A percentile compares a stretch with the other conserved stretches of the same genome.
These are phyloP conservation scores for Pyrocoelia pectoralis DNA, from an alignment of 2,888 invertebrate genomes.

Conservation along the genomic window DNA sequence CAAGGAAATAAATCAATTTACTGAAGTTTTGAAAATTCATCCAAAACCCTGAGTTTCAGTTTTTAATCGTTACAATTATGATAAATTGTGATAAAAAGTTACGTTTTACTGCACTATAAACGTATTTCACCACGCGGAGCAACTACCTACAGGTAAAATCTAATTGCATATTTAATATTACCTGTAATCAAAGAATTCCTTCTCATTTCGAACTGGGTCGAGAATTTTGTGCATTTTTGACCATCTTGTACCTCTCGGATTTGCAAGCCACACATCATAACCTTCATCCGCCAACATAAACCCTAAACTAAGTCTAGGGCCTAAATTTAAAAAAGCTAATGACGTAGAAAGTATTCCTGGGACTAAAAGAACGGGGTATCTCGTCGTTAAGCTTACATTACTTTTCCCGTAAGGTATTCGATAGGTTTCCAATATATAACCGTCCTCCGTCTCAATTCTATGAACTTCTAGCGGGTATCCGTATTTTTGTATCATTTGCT, in stretches of 20 bases:
- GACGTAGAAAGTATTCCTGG: constrained; percentile 80
- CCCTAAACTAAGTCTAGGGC: constrained; percentile 65
- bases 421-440: constrained; percentile 58
- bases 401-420: constrained; percentile 50
- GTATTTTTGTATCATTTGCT: constrained; percentile 54
- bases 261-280: constrained; percentile 68
- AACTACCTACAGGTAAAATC: too few relatives aligned
- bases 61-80: too few relatives aligned
- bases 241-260: constrained; percentile 67
- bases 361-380: constrained; percentile 70
- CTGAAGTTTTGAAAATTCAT: too few relatives aligned
- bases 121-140: too few relatives aligned
- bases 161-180: too few relatives aligned
- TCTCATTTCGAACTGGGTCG: constrained; percentile 51
- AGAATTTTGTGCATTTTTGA: constrained; percentile 60
- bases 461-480: constrained; percentile 58
- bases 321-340: constrained; percentile 75
- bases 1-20: too few relatives aligned
- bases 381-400: constrained; percentile 48
- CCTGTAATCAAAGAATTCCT: constrained; percentile 59
- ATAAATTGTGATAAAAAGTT: too few relatives aligned
- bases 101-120: too few relatives aligned
- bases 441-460: constrained; percentile 59
- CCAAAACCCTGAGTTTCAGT: too few relatives aligned
- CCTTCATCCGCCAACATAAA: constrained; percentile 59